Conservation (phyloP, 2,113 vertebrate species). For the Platysteira castanea region DNA sequence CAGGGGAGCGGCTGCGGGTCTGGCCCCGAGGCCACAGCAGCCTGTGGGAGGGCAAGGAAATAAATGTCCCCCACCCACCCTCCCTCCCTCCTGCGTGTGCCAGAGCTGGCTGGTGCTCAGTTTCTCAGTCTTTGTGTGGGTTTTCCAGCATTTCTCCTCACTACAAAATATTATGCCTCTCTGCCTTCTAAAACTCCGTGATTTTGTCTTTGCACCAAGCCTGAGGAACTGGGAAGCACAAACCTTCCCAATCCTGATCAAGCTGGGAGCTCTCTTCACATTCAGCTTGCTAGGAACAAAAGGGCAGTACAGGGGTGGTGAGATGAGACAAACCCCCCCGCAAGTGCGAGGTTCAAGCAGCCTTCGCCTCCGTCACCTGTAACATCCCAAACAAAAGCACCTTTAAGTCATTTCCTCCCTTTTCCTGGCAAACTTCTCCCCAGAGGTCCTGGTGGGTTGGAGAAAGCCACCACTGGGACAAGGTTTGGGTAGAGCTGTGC, state of each 20-base stretch:
- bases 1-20: neutral
- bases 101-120: neutral
- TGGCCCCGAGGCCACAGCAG: neutral
- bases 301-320: neutral
- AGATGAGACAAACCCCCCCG: neutral
- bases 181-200: neutral
- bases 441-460: neutral
- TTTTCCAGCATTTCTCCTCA: conserved; percentile 2
- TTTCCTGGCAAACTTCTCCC: neutral
- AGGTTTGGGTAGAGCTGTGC: neutral
- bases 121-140: conserved; percentile 31
- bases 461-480: neutral
- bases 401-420: neutral
- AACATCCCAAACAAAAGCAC: neutral
- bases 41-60: neutral
- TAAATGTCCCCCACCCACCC: neutral
- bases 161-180: neutral
- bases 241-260: neutral
- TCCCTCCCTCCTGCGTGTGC: neutral
- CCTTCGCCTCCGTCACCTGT: neutral
- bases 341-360: neutral
- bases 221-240: neutral
- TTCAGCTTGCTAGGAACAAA: neutral
- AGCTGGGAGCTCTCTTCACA: neutral
- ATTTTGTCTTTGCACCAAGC: neutral